phyloP scores from a whole-genome alignment of 1,140 invertebrate species.

The Dendrolimus kikuchii region DNA sequence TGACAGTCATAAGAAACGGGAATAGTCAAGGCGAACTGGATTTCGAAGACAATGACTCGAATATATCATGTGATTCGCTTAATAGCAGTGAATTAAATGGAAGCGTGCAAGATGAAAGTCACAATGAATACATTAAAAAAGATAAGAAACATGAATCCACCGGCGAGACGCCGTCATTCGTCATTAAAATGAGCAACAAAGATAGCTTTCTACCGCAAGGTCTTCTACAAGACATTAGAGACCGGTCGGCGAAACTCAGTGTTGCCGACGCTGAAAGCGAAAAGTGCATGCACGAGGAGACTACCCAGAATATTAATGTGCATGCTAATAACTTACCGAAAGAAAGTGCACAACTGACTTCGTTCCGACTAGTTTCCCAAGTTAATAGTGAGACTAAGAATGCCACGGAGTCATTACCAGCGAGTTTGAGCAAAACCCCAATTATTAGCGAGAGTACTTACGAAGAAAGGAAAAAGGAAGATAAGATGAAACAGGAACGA shows the following conservation, averaged over 20 bases:
- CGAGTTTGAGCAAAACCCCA: constrained; percentile 43
- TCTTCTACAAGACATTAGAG: constrained; percentile 75
- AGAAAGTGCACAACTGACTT: constrained; percentile 64
- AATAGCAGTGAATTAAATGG: constrained; percentile 77
- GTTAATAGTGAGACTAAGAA: constrained; percentile 56
- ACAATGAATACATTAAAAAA: constrained; percentile 58
- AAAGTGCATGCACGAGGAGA: constrained; percentile 38
- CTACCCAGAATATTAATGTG: constrained; percentile 57
- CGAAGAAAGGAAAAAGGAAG: constrained; percentile 74
- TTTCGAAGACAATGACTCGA: constrained; percentile 79
- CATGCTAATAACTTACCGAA: constrained; percentile 54
- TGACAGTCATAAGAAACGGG: constrained; percentile 65
- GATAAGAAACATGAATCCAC: constrained; percentile 55
- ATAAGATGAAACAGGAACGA: constrained; percentile 70
- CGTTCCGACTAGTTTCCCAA: constrained; percentile 69
- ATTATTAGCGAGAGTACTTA: constrained; percentile 79
- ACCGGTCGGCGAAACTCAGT: constrained; percentile 69
- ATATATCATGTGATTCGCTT: constrained; percentile 81
- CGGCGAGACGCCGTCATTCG: constrained; percentile 31
- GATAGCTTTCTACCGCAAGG: constrained; percentile 73
- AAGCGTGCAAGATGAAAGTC: constrained; percentile 65
- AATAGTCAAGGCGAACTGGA: constrained; percentile 73
- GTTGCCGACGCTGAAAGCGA: constrained; percentile 60
- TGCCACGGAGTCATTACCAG: constrained; percentile 43
- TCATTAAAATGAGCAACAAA: constrained; percentile 44